phyloP scores from a whole-genome alignment of 2,888 invertebrate species.

The Shargacucullia verbasci region DNA sequence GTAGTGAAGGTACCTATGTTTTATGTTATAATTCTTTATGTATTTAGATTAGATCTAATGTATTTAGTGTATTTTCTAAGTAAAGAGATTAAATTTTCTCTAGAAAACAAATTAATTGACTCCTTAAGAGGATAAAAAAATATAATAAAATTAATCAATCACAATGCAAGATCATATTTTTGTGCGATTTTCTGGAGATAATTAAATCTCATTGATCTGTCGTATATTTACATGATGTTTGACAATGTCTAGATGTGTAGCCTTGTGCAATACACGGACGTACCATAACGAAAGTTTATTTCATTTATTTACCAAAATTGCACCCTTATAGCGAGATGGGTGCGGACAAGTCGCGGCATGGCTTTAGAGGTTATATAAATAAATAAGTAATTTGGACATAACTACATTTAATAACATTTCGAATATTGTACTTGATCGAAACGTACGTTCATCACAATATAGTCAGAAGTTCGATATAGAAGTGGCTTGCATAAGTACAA shows the following conservation, averaged over 20 bases:
- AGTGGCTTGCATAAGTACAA: constrained; percentile 37
- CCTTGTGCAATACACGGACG: constrained; percentile 15
- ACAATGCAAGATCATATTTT: not conserved
- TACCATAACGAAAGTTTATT: constrained; percentile 1
- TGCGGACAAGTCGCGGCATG: too few species aligned
- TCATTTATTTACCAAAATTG: not conserved
- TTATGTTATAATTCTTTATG: too few species aligned
- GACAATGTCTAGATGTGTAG: constrained; percentile 11
- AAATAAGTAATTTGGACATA: constrained; percentile 50
- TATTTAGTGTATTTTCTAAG: constrained; percentile 1
- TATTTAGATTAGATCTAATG: constrained; percentile 5
- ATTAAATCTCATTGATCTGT: not conserved
- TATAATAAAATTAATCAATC: not conserved
- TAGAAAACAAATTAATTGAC: not conserved
- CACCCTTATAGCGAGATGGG: too few species aligned
- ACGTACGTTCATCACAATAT: constrained; percentile 27
- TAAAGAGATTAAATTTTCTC: not conserved
- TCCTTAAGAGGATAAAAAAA: not conserved
- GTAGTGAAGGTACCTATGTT: too few species aligned
- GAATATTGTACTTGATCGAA: constrained; percentile 54
- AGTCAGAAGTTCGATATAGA: constrained; percentile 36
- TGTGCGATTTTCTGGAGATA: constrained; percentile 2
- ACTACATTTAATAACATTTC: constrained; percentile 71
- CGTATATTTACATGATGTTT: not conserved
- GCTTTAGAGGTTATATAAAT: constrained; percentile 8